A percentile compares a stretch with the other conserved stretches of the same genome.
phyloP scores from a whole-genome alignment of 2,888 invertebrate genomes.

The Hypolimnas misippus region DNA sequence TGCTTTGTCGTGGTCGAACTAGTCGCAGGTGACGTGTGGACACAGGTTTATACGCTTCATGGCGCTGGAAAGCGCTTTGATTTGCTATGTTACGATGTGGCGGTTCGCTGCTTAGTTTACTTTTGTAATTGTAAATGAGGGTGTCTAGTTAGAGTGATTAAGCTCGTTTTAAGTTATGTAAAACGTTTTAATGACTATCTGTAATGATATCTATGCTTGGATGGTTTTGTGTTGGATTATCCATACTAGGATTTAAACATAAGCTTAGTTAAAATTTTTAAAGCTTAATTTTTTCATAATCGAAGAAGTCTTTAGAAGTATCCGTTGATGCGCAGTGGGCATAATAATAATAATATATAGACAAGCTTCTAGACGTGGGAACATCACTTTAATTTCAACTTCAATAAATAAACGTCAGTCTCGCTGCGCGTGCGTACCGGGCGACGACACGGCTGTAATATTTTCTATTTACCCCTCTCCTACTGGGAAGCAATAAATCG shows the following conservation, averaged over 20 bases:
- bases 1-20: slow-evolving; percentile 19
- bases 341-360: not conserved
- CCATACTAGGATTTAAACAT: too few relatives aligned
- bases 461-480: slow-evolving; percentile 13
- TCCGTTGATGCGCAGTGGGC: too few relatives aligned
- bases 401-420: slow-evolving; percentile 6
- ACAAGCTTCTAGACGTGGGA: not conserved
- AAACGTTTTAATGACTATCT: not conserved
- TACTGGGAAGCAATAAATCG: slow-evolving; percentile 17
- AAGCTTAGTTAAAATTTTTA: too few relatives aligned
- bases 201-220: not conserved
- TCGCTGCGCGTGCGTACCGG: not conserved
- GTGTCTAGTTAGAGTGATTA: not conserved
- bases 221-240: too few relatives aligned
- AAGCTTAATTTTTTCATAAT: too few relatives aligned
- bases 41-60: slow-evolving; percentile 15
- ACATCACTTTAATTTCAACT: not conserved
- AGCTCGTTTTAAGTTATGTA: not conserved
- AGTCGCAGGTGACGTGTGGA: slow-evolving; percentile 16
- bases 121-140: slow-evolving; percentile 6
- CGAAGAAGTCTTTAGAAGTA: too few relatives aligned
- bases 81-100: slow-evolving; percentile 9
- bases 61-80: slow-evolving; percentile 17
- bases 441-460: slow-evolving; percentile 8
- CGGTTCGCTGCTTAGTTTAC: slow-evolving; percentile 10